Evolutionary conservation across 2,113 vertebrate species (phyloP), one percentile per base, ranked within the genome.

Genomic region (Fukomys damarensis): DNA sequence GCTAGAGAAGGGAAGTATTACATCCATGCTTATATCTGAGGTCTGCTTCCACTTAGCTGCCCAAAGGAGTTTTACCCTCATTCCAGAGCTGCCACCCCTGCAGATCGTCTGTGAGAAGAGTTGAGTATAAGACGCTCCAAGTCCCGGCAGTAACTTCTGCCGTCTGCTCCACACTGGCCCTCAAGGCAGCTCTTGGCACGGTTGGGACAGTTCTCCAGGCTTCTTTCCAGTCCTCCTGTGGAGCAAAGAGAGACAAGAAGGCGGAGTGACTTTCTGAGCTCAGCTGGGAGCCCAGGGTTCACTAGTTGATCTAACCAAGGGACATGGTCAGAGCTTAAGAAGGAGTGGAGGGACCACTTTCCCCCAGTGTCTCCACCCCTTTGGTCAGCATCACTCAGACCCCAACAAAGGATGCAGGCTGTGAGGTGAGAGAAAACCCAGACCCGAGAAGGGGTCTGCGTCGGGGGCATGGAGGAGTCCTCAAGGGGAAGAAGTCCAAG

Each of bases 21-120:
- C 63, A 86, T 89, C 43, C 11, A 6, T 72, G 30, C 68, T 92
- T 58, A 77, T 49, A 32, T 3, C 0, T 2, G 70, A 93, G 3
- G 1, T 35, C 72, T 83, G 96, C 89, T 97, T 79, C 91, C 43
- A 94, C 66, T 95, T 92, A 94, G 43, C 87, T 92, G 43, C 52
- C 4, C 4, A 11, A 66, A 70, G 26, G 26, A 74, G 74, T 13
- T 79, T 52, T 16, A 1, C 85, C 46, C 79, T 41, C 41, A 52
- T 35, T 46, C 65, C 38, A 65, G 85, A 65, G 38, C 32, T 1
- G 5, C 80, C 79, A 28, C 1, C 56, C 91, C 38, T 85, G 32
- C 65, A 90, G 61, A 22, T 6, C 16, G 26, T 2, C 52, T 17
- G 6, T 14, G 35, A 61, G 87, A 46, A 32, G 32, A 85, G 5